Conservation (phyloP, 2,797 vertebrate genomes). For the Smutsia gigantea region DNA sequence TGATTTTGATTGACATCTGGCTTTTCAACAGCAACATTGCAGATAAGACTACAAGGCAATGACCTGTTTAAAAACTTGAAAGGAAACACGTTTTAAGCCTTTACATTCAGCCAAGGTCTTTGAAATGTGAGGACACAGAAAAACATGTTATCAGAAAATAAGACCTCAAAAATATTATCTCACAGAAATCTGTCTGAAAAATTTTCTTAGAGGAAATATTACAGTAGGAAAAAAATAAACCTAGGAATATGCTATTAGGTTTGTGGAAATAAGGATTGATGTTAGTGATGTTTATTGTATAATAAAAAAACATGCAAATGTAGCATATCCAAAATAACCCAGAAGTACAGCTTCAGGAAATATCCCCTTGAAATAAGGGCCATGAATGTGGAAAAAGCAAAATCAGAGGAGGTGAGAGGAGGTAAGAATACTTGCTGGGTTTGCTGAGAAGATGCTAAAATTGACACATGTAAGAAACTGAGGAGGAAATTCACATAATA, state of each 20-base stretch:
- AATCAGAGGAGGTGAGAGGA: no score
- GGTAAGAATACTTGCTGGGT: no score
- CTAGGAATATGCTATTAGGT: background rate
- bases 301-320: no score
- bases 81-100: background rate
- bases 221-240: background rate
- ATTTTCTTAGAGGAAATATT: background rate
- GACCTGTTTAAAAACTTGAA: background rate
- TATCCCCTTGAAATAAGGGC: no score
- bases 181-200: background rate
- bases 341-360: no score
- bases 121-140: background rate
- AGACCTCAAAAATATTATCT: background rate
- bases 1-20: background rate
- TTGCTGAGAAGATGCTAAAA: no score
- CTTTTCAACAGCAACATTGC: background rate
- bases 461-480: no score
- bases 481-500: no score
- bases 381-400: no score
- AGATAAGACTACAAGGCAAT: background rate
- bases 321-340: no score
- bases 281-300: no score
- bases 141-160: background rate
- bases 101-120: background rate
- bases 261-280: background rate